phyloP scores from a whole-genome alignment of 2,888 invertebrate species.

The Cryptocheilus praepositus region DNA sequence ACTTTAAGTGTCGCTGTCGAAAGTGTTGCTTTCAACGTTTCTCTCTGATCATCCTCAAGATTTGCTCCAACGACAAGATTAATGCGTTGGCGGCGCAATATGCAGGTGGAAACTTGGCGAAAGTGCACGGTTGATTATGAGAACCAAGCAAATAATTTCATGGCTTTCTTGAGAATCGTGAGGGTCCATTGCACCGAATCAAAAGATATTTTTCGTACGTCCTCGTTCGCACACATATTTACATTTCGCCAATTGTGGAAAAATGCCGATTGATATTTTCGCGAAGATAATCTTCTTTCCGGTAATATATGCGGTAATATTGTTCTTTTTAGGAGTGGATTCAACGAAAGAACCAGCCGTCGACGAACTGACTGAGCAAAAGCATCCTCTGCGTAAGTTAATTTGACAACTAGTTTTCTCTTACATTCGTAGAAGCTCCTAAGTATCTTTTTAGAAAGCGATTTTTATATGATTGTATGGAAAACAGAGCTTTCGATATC shows the following conservation, averaged over 20 bases:
- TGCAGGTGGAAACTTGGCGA: too few species aligned
- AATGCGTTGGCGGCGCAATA: slow-evolving; percentile 4
- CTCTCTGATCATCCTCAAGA: slow-evolving; percentile 28
- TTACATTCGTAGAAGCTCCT: too few species aligned
- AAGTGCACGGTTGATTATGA: not conserved
- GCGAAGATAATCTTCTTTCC: too few species aligned
- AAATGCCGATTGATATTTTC: too few species aligned
- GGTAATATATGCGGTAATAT: not conserved
- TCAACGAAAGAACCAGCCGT: slow-evolving; percentile 6
- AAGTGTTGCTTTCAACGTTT: slow-evolving; percentile 8
- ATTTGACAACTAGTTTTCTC: too few species aligned
- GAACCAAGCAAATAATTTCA: slow-evolving; percentile 43
- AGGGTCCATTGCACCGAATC: slow-evolving; percentile 53
- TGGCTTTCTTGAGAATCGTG: slow-evolving; percentile 55
- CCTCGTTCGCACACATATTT: not conserved
- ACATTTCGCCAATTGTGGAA: too few species aligned
- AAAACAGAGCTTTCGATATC: too few species aligned
- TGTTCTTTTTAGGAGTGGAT: slow-evolving; percentile 31
- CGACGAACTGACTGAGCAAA: slow-evolving; percentile 1
- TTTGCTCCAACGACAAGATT: slow-evolving; percentile 48
- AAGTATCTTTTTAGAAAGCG: too few species aligned
- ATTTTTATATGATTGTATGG: too few species aligned
- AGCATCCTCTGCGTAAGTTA: not conserved
- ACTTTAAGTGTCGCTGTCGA: too few species aligned
- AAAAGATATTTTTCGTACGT: slow-evolving; percentile 47